Evolutionary conservation across 53 echinoderm and acorn worm species (phyloP), one percentile per base, ranked within the genome.

Genomic region (Echinometra lucunter): DNA sequence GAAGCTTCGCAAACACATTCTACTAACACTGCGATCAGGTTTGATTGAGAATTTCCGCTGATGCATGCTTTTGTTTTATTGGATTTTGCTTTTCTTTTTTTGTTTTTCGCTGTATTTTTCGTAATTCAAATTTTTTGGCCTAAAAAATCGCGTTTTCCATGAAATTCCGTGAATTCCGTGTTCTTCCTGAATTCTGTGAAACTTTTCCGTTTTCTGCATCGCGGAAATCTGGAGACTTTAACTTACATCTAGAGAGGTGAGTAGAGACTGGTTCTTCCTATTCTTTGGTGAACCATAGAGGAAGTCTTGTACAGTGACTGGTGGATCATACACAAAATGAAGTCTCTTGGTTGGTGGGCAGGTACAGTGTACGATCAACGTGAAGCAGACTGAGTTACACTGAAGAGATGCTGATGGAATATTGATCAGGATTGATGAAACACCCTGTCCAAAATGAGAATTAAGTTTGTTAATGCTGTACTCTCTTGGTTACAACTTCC

Each of bases 261-360:
- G 92, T 6, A 99, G 87, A 37, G 97, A 96, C 87, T 94, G 92
- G 67, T 98, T 95, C 88, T 96, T 96, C 0, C 66, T 80, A 40
- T 98, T 95, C 32, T 56, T 78, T 7, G 97, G 96, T 74, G 95
- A 45, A 17, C 98, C 98, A 56, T 97, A 25, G 25, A 99, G 92
- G 63, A 96, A 97, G 1, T 97, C 99, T 66, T 96, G 91, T 1
- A 88, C 47, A 9, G 95, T 74, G 38, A 99, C 57, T 34, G 58
- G 91, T 21, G 98, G 98, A 38, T 94, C 78, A 66, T 99, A 98
- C 37, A 98, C 37, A 82, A 95, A 99, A 57, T 97, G 96, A 1
- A 99, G 96, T 56, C 95, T 94, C 95, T 99, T 99, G 45, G 95
- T 96, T 30, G 96, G 96, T 15, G 99, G 99, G 74, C 99, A 99